Evolutionary conservation across 2,113 vertebrate genomes (phyloP).

Genomic region (Pelvicachromis taeniatus): DNA sequence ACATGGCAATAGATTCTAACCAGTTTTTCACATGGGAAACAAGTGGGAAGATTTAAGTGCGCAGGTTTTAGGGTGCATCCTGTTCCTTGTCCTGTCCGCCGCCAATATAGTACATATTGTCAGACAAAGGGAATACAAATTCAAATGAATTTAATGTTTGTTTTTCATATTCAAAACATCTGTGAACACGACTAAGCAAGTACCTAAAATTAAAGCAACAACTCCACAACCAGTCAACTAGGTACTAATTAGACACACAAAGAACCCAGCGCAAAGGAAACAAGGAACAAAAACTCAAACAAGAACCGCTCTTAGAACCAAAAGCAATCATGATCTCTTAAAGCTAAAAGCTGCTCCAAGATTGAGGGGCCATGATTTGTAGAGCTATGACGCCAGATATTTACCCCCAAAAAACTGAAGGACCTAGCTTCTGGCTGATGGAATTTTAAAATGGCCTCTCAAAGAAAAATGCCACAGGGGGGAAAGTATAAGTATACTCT

Average conservation of each 20-base stretch:
- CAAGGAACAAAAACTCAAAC: not conserved
- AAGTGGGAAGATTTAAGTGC: not conserved
- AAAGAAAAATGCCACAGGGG: not conserved
- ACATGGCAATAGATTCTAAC: not conserved
- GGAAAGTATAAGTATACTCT: accelerated
- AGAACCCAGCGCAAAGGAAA: not conserved
- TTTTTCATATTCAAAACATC: not conserved
- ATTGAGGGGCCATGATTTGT: accelerated
- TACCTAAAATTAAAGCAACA: not conserved
- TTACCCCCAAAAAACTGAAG: not conserved
- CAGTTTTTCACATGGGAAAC: not conserved
- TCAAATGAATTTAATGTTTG: not conserved
- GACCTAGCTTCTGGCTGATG: not conserved
- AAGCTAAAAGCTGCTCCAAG: not conserved
- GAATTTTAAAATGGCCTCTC: not conserved
- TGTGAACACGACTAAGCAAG: not conserved
- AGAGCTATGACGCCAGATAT: not conserved
- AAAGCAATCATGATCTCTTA: not conserved
- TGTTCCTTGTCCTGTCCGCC: not conserved
- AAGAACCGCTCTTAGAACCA: not conserved
- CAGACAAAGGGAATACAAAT: not conserved
- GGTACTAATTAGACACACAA: not conserved
- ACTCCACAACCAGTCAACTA: not conserved
- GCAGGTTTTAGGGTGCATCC: not conserved
- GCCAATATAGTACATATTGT: not conserved